These are phyloP conservation scores for Amphimedon queenslandica DNA, from an alignment of 37 sponge, comb jelly and placozoan species.

Conservation along the genomic window DNA sequence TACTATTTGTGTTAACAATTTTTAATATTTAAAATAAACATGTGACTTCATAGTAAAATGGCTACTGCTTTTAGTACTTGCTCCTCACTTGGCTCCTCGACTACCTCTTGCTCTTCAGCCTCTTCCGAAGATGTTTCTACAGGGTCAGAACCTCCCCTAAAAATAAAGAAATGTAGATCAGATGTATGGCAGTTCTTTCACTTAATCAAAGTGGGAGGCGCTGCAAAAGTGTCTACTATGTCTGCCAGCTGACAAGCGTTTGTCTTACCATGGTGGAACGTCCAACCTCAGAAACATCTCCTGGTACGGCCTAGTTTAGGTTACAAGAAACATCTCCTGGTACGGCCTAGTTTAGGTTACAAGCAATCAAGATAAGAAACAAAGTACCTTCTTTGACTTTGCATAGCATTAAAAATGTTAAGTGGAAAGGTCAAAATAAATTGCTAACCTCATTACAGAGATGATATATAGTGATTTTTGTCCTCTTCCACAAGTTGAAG, in stretches of 20 bases:
- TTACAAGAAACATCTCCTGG: neutral
- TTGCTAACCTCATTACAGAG: neutral
- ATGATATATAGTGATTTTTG: neutral
- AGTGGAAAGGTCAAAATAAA: neutral
- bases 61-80: neutral
- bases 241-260: neutral
- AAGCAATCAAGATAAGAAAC: neutral
- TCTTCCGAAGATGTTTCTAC: neutral
- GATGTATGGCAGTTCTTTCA: constrained; percentile 22
- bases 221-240: neutral
- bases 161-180: constrained; percentile 1
- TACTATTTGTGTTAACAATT: too few species aligned
- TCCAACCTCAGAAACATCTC: constrained; percentile 6
- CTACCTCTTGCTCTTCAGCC: neutral
- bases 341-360: neutral
- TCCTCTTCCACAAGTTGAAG: constrained; percentile 14
- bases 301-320: neutral
- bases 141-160: neutral
- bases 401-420: neutral
- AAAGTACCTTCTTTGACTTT: neutral
- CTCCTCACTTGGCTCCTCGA: neutral
- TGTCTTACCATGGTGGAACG: constrained; percentile 15
- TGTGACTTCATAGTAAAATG: neutral
- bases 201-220: neutral
- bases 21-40: neutral